phyloP scores from a whole-genome alignment of 2,113 vertebrate genomes.

The Aepyceros melampus region DNA sequence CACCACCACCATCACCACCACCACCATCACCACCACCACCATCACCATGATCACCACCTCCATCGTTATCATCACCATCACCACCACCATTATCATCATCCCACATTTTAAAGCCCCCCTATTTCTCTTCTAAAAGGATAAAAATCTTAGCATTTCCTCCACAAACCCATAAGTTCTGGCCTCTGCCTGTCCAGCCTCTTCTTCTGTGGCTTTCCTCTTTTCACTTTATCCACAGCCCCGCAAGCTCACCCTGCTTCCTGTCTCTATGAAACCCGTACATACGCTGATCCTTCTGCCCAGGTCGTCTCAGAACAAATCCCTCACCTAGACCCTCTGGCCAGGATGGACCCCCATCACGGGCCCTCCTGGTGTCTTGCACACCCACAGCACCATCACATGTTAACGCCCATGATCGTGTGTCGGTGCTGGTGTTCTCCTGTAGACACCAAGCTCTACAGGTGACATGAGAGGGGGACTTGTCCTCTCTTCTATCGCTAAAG shows the following conservation, averaged over 20 bases:
- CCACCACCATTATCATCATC: background rate
- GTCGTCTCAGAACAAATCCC: background rate
- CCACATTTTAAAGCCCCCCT: background rate
- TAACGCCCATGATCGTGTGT: background rate
- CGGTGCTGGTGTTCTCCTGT: background rate
- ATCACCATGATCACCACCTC: accelerated
- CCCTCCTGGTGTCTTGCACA: background rate
- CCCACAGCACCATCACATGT: too few relatives aligned
- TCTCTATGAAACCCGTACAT: background rate
- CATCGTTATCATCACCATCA: accelerated
- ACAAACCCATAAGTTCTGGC: background rate
- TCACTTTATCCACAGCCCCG: background rate
- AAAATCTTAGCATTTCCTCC: background rate
- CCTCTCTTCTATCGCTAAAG: background rate
- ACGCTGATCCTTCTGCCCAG: background rate
- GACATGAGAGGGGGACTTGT: background rate
- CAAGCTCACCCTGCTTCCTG: background rate
- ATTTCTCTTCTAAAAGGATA: background rate
- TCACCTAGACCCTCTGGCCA: background rate
- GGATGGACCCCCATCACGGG: background rate
- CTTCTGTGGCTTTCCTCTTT: background rate
- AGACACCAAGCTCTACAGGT: background rate
- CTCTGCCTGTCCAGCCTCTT: background rate
- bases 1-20: background rate
- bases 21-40: accelerated